These are phyloP conservation scores for Amphipyra berbera DNA, from an alignment of 2,888 invertebrate genomes.

Conservation along the genomic window DNA sequence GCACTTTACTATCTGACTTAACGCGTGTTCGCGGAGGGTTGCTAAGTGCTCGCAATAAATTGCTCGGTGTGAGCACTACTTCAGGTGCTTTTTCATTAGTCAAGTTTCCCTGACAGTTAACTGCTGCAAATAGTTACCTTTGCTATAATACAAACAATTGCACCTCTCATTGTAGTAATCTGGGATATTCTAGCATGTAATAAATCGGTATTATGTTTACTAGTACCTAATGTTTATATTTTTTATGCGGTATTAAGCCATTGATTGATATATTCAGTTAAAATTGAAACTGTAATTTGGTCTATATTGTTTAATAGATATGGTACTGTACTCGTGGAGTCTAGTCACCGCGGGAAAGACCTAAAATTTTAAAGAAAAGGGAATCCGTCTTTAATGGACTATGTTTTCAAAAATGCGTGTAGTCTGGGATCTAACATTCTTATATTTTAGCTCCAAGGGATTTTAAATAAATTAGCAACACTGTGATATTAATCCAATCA, in stretches of 20 bases:
- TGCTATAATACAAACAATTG: constrained; percentile 45
- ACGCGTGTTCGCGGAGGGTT: constrained; percentile 73
- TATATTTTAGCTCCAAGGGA: too few relatives aligned
- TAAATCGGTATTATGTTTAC: constrained; percentile 16
- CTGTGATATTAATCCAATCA: too few relatives aligned
- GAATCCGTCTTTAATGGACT: too few relatives aligned
- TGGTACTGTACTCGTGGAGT: too few relatives aligned
- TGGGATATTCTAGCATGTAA: constrained; percentile 17
- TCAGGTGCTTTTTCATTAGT: constrained; percentile 82
- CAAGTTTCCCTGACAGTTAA: constrained; percentile 68
- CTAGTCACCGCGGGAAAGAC: too few relatives aligned
- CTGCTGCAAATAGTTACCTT: constrained; percentile 54
- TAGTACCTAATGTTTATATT: constrained; percentile 6
- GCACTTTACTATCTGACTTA: constrained; percentile 71
- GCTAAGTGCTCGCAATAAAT: constrained; percentile 85
- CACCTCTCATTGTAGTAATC: constrained; percentile 36
- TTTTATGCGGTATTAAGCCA: constrained; percentile 11
- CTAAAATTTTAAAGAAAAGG: too few relatives aligned
- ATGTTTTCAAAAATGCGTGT: too few relatives aligned
- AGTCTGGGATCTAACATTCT: too few relatives aligned
- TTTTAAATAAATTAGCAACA: too few relatives aligned
- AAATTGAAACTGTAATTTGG: too few relatives aligned
- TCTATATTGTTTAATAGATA: too few relatives aligned
- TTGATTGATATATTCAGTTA: constrained; percentile 4
- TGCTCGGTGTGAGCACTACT: constrained; percentile 74